A percentile compares a stretch with the other conserved stretches of the same genome.
phyloP scores from a whole-genome alignment of 2,113 vertebrate genomes.

The Prunella himalayana region DNA sequence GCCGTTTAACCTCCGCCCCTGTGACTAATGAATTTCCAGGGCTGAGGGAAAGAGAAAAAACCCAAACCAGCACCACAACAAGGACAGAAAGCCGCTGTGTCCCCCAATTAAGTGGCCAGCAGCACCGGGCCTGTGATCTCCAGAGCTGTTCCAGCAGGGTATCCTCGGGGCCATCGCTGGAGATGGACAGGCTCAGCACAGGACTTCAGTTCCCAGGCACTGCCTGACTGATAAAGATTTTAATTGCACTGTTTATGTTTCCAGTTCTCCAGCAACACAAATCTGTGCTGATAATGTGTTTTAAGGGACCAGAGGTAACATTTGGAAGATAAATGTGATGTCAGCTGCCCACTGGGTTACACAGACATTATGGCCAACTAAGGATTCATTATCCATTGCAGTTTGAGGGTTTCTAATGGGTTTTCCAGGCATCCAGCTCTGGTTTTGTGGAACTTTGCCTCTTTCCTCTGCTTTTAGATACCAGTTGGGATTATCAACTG shows the following conservation, averaged over 20 bases:
- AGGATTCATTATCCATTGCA: background rate
- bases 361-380: background rate
- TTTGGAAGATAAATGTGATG: slow-evolving; percentile 34
- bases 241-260: slow-evolving; percentile 56
- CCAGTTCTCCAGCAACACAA: slow-evolving; percentile 6
- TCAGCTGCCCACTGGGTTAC: slow-evolving; percentile 10
- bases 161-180: slow-evolving; percentile 2
- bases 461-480: background rate
- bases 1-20: background rate
- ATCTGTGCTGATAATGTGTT: slow-evolving; percentile 27
- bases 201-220: background rate
- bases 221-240: slow-evolving; percentile 44
- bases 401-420: background rate
- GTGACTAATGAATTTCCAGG: background rate
- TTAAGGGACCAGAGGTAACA: background rate
- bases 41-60: background rate
- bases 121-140: background rate
- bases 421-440: background rate
- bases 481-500: background rate
- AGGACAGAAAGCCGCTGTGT: rapidly evolving
- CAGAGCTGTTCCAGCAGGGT: background rate
- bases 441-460: background rate
- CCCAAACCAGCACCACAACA: background rate
- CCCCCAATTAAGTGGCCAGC: background rate
- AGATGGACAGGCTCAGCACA: background rate